Base-by-base conservation (phyloP, 1,140 invertebrate genomes). In the Anoplolepis gracilipes region DNA sequence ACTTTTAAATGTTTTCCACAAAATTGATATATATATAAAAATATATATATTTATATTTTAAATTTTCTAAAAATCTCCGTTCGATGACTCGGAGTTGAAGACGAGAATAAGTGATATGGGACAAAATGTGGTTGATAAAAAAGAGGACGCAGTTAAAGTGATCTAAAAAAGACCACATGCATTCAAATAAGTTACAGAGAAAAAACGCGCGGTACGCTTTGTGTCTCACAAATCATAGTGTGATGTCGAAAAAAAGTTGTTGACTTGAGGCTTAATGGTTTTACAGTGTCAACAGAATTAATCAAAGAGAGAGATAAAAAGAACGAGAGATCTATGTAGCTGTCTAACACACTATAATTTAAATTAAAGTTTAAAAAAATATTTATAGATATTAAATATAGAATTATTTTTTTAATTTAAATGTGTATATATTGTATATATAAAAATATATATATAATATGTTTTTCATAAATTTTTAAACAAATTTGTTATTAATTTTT, bases 231-330 rank as follows among this genome's bases (percentile, higher is more conserved):
- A 72, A 72, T 59, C 78, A 72, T 13, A n/a, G 36, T 33, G 13
- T 8, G 76, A 22, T 36, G 25, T 19, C 25, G 28, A 39, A 42
- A 70, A 82, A 82, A 82, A 55, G 46, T 57, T 70, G 49, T 59
- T 72, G 53, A 82, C 49, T 59, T 28, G 36, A 59, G 16, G 19
- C 22, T 46, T 82, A 82, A 82, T 72, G 36, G 36, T 59, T 82
- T 16, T 72, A 82, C 25, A 82, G 30, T 36, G 25, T 81, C 65
- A 82, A 72, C 67, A 33, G 7, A 82, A 82, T 82, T 22, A 82
- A 82, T 82, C 25, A 81, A 0, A 16, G 13, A 16, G 4, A 46
- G 42, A 46, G 3, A 42, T 8, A 22, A 67, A 25, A 22, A 22
- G n/a, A n/a, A n/a, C n/a, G n/a, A 53, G 10, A 67, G 11, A 64